Conservation (phyloP, 1,140 invertebrate genomes). For the roundworm (Caenorhabditis elegans) region DNA sequence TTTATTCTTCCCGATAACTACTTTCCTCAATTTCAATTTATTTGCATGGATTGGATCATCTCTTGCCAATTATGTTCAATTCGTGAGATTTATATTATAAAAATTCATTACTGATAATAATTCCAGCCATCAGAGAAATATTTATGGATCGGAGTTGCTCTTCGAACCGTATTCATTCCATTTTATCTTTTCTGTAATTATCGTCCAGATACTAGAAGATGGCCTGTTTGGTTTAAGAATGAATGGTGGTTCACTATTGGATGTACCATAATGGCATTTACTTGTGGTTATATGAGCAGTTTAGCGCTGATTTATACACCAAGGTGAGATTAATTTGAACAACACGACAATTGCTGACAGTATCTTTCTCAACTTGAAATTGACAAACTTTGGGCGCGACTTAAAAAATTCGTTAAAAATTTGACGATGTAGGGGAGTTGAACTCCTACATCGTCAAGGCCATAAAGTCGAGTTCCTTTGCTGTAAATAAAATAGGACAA, state of each 20-base stretch:
- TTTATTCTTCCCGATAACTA: constrained; percentile 31
- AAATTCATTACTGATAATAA: not conserved
- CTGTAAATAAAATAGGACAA: too few species aligned
- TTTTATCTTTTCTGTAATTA: constrained; percentile 39
- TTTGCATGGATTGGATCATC: constrained; percentile 36
- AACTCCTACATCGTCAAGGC: too few species aligned
- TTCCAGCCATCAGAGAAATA: constrained; percentile 29
- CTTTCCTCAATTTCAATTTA: constrained; percentile 42
- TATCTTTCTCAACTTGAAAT: too few species aligned
- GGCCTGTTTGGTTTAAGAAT: constrained; percentile 26
- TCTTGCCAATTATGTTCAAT: constrained; percentile 41
- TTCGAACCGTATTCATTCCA: constrained; percentile 36
- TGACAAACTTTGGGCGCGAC: not conserved
- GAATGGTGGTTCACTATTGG: constrained; percentile 29
- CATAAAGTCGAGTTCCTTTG: too few species aligned
- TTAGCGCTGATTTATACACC: constrained; percentile 42
- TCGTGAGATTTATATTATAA: not conserved
- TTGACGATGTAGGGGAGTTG: too few species aligned
- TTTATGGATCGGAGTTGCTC: constrained; percentile 23
- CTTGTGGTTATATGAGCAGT: constrained; percentile 39
- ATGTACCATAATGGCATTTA: constrained; percentile 17
- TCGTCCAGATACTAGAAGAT: not conserved
- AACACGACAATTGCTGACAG: too few species aligned
- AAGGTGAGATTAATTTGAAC: not conserved
- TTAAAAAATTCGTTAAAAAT: too few species aligned